Conservation (phyloP, 2,113 vertebrate genomes). For the Labrus mixtus region DNA sequence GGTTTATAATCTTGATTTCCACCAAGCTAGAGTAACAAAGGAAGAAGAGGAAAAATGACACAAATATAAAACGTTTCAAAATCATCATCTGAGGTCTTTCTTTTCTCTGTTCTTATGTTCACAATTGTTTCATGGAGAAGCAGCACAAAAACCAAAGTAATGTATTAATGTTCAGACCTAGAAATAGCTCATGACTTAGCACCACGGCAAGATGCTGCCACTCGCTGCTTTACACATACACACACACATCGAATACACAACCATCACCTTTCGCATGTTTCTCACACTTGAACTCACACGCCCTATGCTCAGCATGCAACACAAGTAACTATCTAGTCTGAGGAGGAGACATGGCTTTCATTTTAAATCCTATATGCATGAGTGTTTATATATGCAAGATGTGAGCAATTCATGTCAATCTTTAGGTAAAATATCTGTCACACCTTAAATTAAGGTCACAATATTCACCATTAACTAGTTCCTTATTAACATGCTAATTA, state of each 20-base stretch:
- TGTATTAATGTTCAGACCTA: conserved; percentile 24
- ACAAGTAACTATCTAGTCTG: conserved; percentile 60
- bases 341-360: conserved; percentile 48
- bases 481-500: too few relatives aligned
- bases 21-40: conserved; percentile 18
- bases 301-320: conserved; percentile 64
- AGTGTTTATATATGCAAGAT: conserved; percentile 3
- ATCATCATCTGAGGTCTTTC: conserved; percentile 26
- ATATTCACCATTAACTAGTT: too few relatives aligned
- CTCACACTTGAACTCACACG: conserved; percentile 53
- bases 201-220: conserved; percentile 10
- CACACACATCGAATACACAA: conserved; percentile 1
- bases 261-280: conserved; percentile 29
- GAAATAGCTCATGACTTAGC: conserved; percentile 20
- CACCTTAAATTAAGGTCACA: too few relatives aligned
- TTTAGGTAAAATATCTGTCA: conserved; percentile 4
- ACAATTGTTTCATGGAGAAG: conserved; percentile 22
- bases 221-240: not conserved
- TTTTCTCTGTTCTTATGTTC: conserved; percentile 25
- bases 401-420: not conserved
- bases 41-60: conserved; percentile 5
- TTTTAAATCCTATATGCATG: conserved; percentile 37
- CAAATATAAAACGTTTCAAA: conserved; percentile 30
- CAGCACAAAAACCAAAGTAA: not conserved
- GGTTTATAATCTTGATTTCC: conserved; percentile 22